Conservation (phyloP, 2,888 invertebrate species). For the Apotomis betuletana region DNA sequence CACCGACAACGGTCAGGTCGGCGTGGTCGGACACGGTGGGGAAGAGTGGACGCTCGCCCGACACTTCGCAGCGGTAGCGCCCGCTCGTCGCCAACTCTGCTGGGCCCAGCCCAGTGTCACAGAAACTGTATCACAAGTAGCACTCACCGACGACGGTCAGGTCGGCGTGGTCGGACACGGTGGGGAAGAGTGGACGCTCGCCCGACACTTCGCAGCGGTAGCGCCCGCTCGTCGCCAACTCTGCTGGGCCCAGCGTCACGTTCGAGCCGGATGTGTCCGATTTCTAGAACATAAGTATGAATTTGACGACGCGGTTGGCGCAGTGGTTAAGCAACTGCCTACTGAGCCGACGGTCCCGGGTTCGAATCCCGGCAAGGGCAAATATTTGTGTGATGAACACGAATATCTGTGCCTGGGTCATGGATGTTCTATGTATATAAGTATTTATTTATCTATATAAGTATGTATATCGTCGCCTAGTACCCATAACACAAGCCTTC, state of each 20-base stretch:
- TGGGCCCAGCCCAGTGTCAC: neutral
- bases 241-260: constrained; percentile 84
- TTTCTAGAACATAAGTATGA: constrained; percentile 63
- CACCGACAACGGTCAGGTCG: constrained; percentile 73
- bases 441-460: too few species aligned
- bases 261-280: constrained; percentile 82
- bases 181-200: constrained; percentile 88
- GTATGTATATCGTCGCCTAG: too few species aligned
- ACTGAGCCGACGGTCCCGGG: too few species aligned
- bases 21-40: constrained; percentile 4
- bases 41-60: constrained; percentile 85
- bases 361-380: too few species aligned
- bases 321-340: too few species aligned
- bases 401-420: too few species aligned
- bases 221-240: constrained; percentile 85
- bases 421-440: too few species aligned
- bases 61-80: constrained; percentile 50
- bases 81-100: neutral
- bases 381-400: too few species aligned
- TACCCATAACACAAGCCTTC: too few species aligned
- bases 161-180: constrained; percentile 86
- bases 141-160: constrained; percentile 86
- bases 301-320: too few species aligned
- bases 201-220: constrained; percentile 90
- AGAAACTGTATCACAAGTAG: neutral